Conservation (phyloP, 2,888 invertebrate genomes). For the Clunio marinus region DNA sequence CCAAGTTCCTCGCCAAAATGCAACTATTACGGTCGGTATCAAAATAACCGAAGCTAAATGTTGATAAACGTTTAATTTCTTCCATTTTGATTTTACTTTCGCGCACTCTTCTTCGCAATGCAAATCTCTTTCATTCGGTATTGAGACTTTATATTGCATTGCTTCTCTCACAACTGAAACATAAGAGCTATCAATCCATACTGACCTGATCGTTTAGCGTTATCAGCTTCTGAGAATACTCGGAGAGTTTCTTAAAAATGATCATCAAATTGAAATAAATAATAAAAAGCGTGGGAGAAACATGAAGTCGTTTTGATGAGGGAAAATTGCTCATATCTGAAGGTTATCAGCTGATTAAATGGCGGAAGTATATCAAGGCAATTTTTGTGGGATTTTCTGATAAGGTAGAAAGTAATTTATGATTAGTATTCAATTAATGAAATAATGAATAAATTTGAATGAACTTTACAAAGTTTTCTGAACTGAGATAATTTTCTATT, state of each 20-base stretch:
- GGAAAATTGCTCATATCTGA: no score
- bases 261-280: not conserved
- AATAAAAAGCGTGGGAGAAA: not conserved
- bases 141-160: conserved; percentile 27
- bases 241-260: not conserved
- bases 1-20: conserved; percentile 55
- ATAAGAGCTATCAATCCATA: conserved; percentile 30
- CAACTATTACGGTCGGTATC: conserved; percentile 14
- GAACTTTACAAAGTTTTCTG: no score
- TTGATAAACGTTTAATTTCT: conserved; percentile 3
- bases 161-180: conserved; percentile 4
- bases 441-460: no score
- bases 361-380: no score
- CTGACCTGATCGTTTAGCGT: conserved; percentile 28
- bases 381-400: no score
- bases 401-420: no score
- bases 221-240: conserved; percentile 16
- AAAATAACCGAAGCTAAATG: conserved; percentile 8
- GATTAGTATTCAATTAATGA: no score
- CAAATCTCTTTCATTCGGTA: conserved; percentile 14
- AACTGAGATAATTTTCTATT: not conserved
- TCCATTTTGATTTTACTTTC: not conserved
- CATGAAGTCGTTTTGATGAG: no score
- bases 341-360: no score
- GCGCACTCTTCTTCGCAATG: not conserved